Conservation (phyloP, 1,140 invertebrate species). For the Drosophila miranda region DNA sequence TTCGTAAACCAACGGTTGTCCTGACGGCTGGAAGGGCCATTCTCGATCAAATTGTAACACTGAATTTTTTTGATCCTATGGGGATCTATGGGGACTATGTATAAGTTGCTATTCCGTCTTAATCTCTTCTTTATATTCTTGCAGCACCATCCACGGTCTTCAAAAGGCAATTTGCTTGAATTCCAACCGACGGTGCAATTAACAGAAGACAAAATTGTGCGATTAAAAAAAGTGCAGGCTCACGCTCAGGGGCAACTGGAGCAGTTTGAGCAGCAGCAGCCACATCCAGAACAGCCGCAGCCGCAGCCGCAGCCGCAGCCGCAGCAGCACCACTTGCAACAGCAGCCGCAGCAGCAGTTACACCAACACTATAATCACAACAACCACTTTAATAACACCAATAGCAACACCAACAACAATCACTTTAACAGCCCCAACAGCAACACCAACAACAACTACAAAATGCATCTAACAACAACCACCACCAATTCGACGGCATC, state of each 20-base stretch:
- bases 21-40: no score
- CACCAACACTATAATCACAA: constrained; percentile 13
- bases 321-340: background rate
- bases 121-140: constrained; percentile 1
- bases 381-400: constrained; percentile 31
- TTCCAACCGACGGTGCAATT: constrained; percentile 10
- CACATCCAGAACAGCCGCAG: constrained; percentile 26
- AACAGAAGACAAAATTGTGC: constrained; percentile 74
- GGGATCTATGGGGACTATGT: no score
- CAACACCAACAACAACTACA: constrained; percentile 50
- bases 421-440: constrained; percentile 30
- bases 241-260: constrained; percentile 74
- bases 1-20: no score
- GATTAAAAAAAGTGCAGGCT: constrained; percentile 75
- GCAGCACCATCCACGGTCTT: background rate
- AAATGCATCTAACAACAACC: constrained; percentile 72
- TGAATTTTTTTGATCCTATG: no score
- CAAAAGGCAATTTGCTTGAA: constrained; percentile 1
- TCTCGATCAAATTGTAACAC: no score
- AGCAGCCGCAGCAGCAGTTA: constrained; percentile 12
- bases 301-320: constrained; percentile 35
- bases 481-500: constrained; percentile 64
- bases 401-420: constrained; percentile 19
- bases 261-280: constrained; percentile 69
- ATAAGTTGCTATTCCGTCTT: no score